Conservation (phyloP, 2,888 invertebrate genomes). For the Formica aserva region DNA sequence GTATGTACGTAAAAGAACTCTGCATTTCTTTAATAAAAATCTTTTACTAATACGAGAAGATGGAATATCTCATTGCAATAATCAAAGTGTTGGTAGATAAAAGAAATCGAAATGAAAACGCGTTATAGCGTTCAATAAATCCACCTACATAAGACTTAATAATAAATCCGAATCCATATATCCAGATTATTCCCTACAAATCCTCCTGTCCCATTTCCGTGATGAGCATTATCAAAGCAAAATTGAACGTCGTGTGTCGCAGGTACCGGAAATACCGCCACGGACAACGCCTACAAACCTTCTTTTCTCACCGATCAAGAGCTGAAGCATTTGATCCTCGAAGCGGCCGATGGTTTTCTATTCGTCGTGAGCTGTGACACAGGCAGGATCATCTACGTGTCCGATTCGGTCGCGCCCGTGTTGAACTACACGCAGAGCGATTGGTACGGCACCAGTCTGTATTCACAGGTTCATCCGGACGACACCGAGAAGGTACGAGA, state of each 20-base stretch:
- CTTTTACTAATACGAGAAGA: background rate
- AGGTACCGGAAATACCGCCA: conserved; percentile 98
- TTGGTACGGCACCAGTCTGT: conserved; percentile 98
- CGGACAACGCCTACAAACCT: conserved; percentile 98
- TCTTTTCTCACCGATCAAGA: conserved; percentile 99
- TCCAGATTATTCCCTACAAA: background rate
- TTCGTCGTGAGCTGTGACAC: conserved; percentile 99
- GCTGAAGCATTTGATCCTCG: conserved; percentile 98
- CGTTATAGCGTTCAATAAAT: background rate
- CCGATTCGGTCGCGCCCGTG: conserved; percentile 99
- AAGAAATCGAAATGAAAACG: background rate
- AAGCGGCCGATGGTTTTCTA: conserved; percentile 99
- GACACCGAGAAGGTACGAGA: conserved; percentile 98
- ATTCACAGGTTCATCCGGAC: conserved; percentile 98
- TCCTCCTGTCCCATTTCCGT: background rate
- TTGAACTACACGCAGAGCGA: conserved; percentile 98
- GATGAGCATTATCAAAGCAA: background rate
- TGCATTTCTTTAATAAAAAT: background rate
- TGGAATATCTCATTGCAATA: background rate
- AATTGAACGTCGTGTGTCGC: conserved; percentile 63
- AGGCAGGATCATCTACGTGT: conserved; percentile 98
- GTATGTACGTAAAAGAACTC: background rate
- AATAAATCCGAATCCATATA: background rate
- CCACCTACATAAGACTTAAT: background rate
- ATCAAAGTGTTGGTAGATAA: background rate